Base-by-base conservation (phyloP, 2,797 vertebrate species). In the Lates japonicus region DNA sequence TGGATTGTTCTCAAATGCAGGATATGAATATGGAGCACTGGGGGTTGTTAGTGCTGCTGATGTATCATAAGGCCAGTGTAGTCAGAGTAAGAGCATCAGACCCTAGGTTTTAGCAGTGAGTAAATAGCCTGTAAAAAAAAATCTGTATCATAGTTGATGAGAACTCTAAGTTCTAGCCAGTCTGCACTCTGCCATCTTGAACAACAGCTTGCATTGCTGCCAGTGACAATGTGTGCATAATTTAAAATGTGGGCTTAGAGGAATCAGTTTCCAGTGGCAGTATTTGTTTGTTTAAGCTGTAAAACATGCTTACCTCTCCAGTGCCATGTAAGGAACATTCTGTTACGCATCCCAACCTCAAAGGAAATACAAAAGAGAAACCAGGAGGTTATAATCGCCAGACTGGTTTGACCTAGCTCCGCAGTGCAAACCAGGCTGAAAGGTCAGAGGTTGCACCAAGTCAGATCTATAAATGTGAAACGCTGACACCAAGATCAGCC, bases 251-350 rank as follows among this genome's bases (percentile, higher is more conserved):
- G 3, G 0, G 37, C 55, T 51, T 49, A 49, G 42, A 19, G 22
- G 22, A 69, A 74, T 74, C 41, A n/a, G 48, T 25, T 68, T 49
- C 33, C 17, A 68, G 70, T 62, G 60, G 69, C 57, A 41, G 41
- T 33, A 6, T 52, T 29, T 54, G 22, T 69, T 69, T 55, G 57
- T 73, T 9, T 80, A 48, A 62, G 54, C 63, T 74, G 22, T 55
- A n/a, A 41, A 73, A 80, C 64, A 48, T 25, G 77, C 63, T 62
- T 68, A 62, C 31, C 19, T 62, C 41, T 57, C 33, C 62, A 42
- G 37, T 11, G 49, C 51, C n/a, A 20, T 60, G 57, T 57, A 33
- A 74, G 57, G 58, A 68, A 74, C 41, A 68, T 51, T 63, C 55
- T n/a, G 48, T 37, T 41, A 59, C 12, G 4, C 29, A 20, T 12